Evolutionary conservation across 2,113 vertebrate genomes (phyloP), one percentile per base, ranked within the genome.

Genomic region (Oncorhynchus nerka): DNA sequence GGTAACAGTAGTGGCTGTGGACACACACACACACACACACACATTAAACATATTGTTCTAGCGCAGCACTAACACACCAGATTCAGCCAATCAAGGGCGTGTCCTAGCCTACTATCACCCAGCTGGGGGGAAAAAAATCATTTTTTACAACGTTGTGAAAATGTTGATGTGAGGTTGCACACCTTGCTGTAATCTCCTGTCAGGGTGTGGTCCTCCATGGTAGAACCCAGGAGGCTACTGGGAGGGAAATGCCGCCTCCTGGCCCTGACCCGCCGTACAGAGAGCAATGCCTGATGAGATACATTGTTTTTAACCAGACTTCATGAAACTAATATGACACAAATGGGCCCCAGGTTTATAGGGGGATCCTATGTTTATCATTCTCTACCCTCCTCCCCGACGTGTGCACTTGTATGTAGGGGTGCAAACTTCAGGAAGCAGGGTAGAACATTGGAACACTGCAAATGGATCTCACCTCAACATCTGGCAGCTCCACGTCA

Each of bases 121-220:
- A 45, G 39, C 9, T 45, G 8, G 8, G 28, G 28, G 26, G 2
- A 2, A 28, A 6, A 39, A 39, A 39, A 39, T 2, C 3, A 39
- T 30, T 32, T 5, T 45, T 9, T 45, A 9, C 39, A 45, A 45
- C 39, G 39, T 45, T 45, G 39, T 39, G 39, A 39, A 11, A 3
- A 45, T 12, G 39, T 45, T 45, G 9, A 45, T 4, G 51, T 19
- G 3, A 55, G 16, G 51, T 55, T 15, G 16, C 16, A 15, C 57
- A 89, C 88, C 79, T 86, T 79, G 55, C 78, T 87, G 59, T 85
- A 88, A 79, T 89, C 88, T 79, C 88, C 88, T 24, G 84, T 86
- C 39, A 88, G 84, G 39, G 24, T 39, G 55, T 76, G 66, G 45
- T 87, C 75, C 13, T 73, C 64, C 24, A 75, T 30, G 0, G 64